A percentile compares a stretch with the other conserved stretches of the same genome.
Evolutionary conservation across 1,140 invertebrate genomes (phyloP).

Genomic region (Aethina tumida): DNA sequence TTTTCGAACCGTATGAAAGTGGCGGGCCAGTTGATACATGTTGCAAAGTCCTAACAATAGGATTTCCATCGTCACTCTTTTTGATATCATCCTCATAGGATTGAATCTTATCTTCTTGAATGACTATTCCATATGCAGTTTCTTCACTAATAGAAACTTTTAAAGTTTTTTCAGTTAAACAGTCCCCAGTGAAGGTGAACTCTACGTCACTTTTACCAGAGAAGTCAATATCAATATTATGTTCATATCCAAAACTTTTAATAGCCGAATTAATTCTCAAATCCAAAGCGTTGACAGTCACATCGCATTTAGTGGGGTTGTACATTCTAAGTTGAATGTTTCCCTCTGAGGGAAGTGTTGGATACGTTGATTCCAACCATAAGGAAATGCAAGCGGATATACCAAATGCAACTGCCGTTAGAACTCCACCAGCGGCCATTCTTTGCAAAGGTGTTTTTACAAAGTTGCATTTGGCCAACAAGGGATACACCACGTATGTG

Average conservation of each 20-base stretch:
- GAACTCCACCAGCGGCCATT: slow-evolving; percentile 69
- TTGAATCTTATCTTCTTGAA: neutral
- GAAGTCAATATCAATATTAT: slow-evolving; percentile 9
- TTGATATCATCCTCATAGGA: slow-evolving; percentile 27
- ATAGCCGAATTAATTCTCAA: neutral
- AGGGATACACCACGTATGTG: slow-evolving; percentile 56
- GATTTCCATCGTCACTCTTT: slow-evolving; percentile 37
- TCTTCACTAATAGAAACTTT: slow-evolving; percentile 3
- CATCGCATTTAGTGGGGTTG: slow-evolving; percentile 38
- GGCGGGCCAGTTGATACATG: too few relatives aligned
- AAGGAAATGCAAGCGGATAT: slow-evolving; percentile 54
- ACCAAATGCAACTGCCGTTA: slow-evolving; percentile 78
- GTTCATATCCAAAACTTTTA: slow-evolving; percentile 6
- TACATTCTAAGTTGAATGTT: slow-evolving; percentile 59
- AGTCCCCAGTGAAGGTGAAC: slow-evolving; percentile 5
- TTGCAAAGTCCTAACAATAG: slow-evolving; percentile 37
- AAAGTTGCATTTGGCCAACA: slow-evolving; percentile 42
- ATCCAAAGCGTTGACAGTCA: neutral
- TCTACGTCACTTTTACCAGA: slow-evolving; percentile 9
- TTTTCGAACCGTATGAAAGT: too few relatives aligned
- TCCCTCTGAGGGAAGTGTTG: slow-evolving; percentile 46
- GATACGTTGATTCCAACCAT: slow-evolving; percentile 50
- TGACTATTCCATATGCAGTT: slow-evolving; percentile 15
- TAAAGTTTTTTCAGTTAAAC: neutral
- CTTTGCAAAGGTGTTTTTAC: slow-evolving; percentile 62